These are phyloP conservation scores for Cygnus olor DNA, from an alignment of 2,797 vertebrate genomes.

Conservation along the genomic window DNA sequence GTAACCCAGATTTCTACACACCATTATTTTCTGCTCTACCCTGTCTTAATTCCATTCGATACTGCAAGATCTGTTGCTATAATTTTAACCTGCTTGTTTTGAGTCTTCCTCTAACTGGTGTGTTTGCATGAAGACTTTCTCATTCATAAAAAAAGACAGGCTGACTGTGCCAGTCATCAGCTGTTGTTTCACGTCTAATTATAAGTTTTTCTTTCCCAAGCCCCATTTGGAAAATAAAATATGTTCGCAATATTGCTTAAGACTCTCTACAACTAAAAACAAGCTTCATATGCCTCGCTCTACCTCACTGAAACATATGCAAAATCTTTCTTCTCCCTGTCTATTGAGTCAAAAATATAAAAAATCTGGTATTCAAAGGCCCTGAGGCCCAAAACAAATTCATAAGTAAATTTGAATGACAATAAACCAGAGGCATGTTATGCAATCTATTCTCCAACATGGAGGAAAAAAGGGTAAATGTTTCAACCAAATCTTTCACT, in stretches of 20 bases:
- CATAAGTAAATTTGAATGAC: background rate
- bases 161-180: background rate
- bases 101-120: background rate
- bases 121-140: background rate
- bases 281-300: background rate
- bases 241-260: background rate
- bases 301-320: background rate
- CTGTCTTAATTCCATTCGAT: background rate
- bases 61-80: background rate
- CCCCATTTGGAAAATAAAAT: constrained; percentile 5
- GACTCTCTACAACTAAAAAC: background rate
- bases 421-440: background rate
- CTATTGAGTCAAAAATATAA: background rate
- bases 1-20: background rate
- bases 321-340: background rate
- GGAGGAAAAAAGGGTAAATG: background rate
- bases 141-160: background rate
- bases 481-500: background rate
- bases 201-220: background rate
- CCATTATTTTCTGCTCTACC: background rate
- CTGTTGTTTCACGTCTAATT: background rate
- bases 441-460: background rate
- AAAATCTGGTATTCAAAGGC: background rate
- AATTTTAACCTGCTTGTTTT: background rate
- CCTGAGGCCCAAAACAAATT: background rate